Evolutionary conservation across 2,797 vertebrate genomes (phyloP), one percentile per base, ranked within the genome.

Genomic region (Picus viridis): DNA sequence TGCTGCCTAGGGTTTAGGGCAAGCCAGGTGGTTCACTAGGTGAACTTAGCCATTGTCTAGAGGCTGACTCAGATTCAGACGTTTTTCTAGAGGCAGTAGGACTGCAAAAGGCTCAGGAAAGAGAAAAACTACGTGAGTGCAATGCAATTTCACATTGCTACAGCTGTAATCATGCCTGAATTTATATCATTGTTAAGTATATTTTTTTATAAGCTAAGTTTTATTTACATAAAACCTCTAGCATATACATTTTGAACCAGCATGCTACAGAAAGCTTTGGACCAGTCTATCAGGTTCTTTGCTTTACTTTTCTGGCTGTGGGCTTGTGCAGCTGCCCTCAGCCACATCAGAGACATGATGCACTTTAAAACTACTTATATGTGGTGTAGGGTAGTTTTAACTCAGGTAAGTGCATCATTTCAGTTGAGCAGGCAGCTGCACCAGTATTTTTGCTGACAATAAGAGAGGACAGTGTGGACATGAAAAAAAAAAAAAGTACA

Each of bases 301-400:
- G 36, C 43, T 93, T 63, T 72, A 76, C 61, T 63, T 76, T 61
- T 39, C 83, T 84, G 77, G 74, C 83, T 67, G 69, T 94, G 68
- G 61, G 74, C 86, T 63, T 49, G 29, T 43, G 69, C 80, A 86
- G 77, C 47, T 93, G 83, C 88, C 0, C 0, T 70, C 61, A 90
- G 71, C 86, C 81, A 76, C 80, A 79, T 85, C 81, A 94, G 81
- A 94, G 34, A 41, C 30, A 12, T 0, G 9, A 23, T 45, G 26
- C 2, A 36, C 30, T 68, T 90, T 76, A 70, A 67, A 91, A 79
- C 59, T 53, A n/a, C 56, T 86, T 83, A 16, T 23, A 3, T 43
- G 47, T 12, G 22, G 9, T n/a, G 12, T n/a, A 80, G 62, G 56
- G 43, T 65, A 78, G 73, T 79, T 93, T 93, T 73, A 88, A 67